Evolutionary conservation across 2,113 vertebrate species (phyloP).

Genomic region (Elgaria multicarinata): DNA sequence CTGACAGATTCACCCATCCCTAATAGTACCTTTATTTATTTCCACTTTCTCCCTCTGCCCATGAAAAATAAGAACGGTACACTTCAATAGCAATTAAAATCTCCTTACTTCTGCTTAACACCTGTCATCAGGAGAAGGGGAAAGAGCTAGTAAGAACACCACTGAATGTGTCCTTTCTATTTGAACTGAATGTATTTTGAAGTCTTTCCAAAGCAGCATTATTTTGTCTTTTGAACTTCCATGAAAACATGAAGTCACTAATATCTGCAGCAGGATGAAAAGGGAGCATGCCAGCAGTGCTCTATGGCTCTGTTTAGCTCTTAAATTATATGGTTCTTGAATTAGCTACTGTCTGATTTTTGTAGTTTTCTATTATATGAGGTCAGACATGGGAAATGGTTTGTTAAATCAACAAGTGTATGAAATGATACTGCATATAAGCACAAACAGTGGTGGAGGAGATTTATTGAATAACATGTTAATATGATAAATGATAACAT

Average conservation of each 20-base stretch:
- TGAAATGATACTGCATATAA: constrained; percentile 66
- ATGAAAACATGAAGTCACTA: constrained; percentile 19
- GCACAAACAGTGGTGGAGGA: constrained; percentile 68
- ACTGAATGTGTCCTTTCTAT: background rate
- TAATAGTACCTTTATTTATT: background rate
- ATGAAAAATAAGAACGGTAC: background rate
- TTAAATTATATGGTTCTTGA: constrained; percentile 61
- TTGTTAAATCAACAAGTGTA: constrained; percentile 72
- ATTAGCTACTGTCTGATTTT: constrained; percentile 65
- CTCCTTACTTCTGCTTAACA: background rate
- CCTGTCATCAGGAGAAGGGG: background rate
- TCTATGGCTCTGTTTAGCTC: constrained; percentile 58
- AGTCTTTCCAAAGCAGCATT: background rate
- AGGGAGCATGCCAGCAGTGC: constrained; percentile 8
- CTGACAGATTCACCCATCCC: too few species aligned
- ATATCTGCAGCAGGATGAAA: constrained; percentile 46
- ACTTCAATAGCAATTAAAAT: background rate
- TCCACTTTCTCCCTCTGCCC: background rate
- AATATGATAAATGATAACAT: constrained; percentile 77
- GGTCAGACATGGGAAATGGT: constrained; percentile 64
- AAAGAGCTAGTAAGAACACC: background rate
- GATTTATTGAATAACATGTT: constrained; percentile 77
- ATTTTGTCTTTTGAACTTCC: constrained; percentile 13
- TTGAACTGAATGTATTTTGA: background rate
- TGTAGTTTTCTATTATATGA: constrained; percentile 64